These are phyloP conservation scores for Oligia fasciuncula DNA, from an alignment of 2,888 invertebrate species.

Conservation along the genomic window DNA sequence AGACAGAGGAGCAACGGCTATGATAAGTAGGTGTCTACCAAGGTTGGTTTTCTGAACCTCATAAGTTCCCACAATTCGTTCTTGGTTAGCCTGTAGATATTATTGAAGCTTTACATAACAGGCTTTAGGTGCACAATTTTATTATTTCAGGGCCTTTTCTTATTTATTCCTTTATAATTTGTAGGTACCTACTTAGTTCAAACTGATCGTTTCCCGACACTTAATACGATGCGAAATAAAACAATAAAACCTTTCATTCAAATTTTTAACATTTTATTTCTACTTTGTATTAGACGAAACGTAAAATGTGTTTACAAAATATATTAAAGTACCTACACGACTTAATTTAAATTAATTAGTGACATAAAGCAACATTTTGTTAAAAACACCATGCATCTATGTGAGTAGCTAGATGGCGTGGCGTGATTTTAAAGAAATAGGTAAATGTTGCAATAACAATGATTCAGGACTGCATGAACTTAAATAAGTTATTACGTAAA, in stretches of 20 bases:
- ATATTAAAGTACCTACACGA: constrained; percentile 34
- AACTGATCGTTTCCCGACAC: not conserved
- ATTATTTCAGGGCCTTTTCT: not conserved
- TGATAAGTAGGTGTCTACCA: not conserved
- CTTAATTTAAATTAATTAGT: constrained; percentile 33
- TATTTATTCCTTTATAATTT: not conserved
- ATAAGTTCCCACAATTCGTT: not conserved
- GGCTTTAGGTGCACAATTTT: not conserved
- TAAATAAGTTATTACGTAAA: constrained; percentile 8
- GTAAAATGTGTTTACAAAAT: constrained; percentile 47
- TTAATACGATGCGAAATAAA: constrained; percentile 4
- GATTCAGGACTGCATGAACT: constrained; percentile 18
- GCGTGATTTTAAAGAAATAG: constrained; percentile 13
- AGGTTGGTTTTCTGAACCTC: not conserved
- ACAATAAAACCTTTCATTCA: constrained; percentile 19
- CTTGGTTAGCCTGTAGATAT: not conserved
- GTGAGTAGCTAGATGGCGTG: constrained; percentile 3
- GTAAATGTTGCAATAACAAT: constrained; percentile 1
- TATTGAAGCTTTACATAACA: not conserved
- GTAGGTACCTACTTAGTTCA: not conserved
- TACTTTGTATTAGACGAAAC: constrained; percentile 44
- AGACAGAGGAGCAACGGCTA: too few relatives aligned
- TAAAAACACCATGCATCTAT: constrained; percentile 8
- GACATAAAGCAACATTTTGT: constrained; percentile 29
- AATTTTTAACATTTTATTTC: constrained; percentile 50